A percentile compares a stretch with the other conserved stretches of the same genome.
Conservation (phyloP, 1,140 invertebrate species). For the Drosophila lacertosa region DNA sequence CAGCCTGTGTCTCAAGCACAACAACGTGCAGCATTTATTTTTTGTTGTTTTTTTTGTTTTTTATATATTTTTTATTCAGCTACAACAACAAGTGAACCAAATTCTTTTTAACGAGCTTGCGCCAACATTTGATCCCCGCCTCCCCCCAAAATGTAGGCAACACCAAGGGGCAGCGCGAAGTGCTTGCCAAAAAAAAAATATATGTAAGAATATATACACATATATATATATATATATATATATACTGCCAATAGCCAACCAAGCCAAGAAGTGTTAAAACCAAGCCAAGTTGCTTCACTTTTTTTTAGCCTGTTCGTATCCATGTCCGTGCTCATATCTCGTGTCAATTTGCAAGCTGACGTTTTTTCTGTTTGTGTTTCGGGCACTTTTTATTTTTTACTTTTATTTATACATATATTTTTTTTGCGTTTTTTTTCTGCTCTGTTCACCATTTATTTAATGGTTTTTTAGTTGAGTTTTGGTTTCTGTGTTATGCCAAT, state of each 20-base stretch:
- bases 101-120: slow-evolving; percentile 82
- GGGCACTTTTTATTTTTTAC: slow-evolving; percentile 3
- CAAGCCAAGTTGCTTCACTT: slow-evolving; percentile 70
- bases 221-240: slow-evolving; percentile 33
- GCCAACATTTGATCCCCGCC: slow-evolving; percentile 75
- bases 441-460: slow-evolving; percentile 64
- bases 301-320: slow-evolving; percentile 59
- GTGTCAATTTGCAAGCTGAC: slow-evolving; percentile 79
- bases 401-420: background rate
- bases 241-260: slow-evolving; percentile 34
- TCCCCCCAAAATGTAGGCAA: slow-evolving; percentile 13
- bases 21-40: slow-evolving; percentile 35
- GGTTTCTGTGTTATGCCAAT: slow-evolving; percentile 40
- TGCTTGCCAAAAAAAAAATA: slow-evolving; percentile 49
- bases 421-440: slow-evolving; percentile 36
- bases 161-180: slow-evolving; percentile 37
- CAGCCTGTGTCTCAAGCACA: slow-evolving; percentile 65
- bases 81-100: slow-evolving; percentile 80
- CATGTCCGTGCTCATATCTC: slow-evolving; percentile 79
- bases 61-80: slow-evolving; percentile 5
- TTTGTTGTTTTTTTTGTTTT: background rate
- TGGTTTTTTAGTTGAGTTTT: slow-evolving; percentile 72
- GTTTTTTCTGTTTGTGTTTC: slow-evolving; percentile 47
- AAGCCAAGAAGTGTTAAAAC: slow-evolving; percentile 78
- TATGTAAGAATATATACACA: slow-evolving; percentile 25